Percentiles rank a stretch among this genome's conserved stretches.
These are phyloP conservation scores for Eulemur rufifrons DNA, from an alignment of 2,113 vertebrate species.

Conservation along the genomic window DNA sequence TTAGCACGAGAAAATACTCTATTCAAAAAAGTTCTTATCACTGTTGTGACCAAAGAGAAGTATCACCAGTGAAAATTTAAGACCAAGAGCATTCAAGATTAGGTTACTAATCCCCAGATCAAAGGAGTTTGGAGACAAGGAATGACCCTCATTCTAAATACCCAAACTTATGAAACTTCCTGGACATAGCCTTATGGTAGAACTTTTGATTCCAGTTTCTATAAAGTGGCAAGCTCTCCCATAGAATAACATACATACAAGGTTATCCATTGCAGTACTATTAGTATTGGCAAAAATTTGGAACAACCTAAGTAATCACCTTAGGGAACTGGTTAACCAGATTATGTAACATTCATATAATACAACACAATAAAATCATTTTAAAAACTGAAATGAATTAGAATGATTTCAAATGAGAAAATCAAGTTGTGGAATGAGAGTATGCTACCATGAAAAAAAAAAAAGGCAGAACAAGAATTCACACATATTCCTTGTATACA, in stretches of 20 bases:
- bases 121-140: neutral
- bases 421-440: neutral
- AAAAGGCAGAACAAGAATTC: neutral
- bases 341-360: neutral
- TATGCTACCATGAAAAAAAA: neutral
- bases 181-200: neutral
- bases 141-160: neutral
- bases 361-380: neutral
- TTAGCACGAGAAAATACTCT: neutral
- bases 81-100: neutral
- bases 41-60: neutral
- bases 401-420: slow-evolving; percentile 37
- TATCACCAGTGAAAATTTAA: neutral
- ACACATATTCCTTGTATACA: neutral
- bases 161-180: neutral
- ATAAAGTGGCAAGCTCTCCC: neutral
- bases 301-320: neutral
- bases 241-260: neutral
- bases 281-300: neutral
- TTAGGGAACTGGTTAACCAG: neutral
- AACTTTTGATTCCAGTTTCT: neutral
- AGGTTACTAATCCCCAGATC: neutral
- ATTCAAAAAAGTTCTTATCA: neutral
- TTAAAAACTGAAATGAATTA: neutral
- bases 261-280: neutral